Evolutionary conservation across 2,113 vertebrate genomes (phyloP).

Genomic region (Saccopteryx bilineata): DNA sequence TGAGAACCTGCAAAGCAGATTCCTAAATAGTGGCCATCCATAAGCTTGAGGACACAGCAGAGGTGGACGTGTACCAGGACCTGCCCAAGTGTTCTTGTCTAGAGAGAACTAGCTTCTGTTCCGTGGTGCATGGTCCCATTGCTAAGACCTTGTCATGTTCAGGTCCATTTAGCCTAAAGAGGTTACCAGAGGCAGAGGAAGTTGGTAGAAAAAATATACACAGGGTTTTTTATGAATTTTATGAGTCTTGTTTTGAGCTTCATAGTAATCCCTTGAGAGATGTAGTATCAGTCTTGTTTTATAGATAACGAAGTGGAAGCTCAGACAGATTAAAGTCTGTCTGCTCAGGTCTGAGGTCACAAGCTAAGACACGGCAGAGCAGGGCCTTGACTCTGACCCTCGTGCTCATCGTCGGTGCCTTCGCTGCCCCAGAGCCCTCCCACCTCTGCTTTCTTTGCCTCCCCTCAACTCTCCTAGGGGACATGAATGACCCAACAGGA

Average conservation of each 20-base stretch:
- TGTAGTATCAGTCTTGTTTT: neutral
- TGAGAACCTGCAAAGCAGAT: neutral
- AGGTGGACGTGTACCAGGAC: neutral
- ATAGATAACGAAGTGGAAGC: neutral
- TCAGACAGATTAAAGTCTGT: neutral
- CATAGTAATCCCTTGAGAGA: neutral
- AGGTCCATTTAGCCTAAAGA: neutral
- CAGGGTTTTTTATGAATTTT: neutral
- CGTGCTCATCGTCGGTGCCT: neutral
- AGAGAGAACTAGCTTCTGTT: neutral
- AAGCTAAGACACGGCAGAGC: neutral
- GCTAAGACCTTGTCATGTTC: neutral
- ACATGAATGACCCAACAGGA: neutral
- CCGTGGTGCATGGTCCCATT: neutral
- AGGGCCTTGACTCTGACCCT: neutral
- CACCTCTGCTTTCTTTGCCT: neutral
- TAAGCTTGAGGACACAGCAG: neutral
- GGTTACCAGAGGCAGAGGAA: neutral
- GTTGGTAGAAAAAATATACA: slow-evolving; percentile 2
- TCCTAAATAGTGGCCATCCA: neutral
- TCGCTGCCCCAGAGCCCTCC: neutral
- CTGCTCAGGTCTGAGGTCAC: neutral
- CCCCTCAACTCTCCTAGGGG: neutral
- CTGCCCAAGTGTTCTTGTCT: neutral
- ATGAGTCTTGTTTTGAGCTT: neutral